phyloP scores from a whole-genome alignment of 2,888 invertebrate species.

The Philhelius pedissequus region DNA sequence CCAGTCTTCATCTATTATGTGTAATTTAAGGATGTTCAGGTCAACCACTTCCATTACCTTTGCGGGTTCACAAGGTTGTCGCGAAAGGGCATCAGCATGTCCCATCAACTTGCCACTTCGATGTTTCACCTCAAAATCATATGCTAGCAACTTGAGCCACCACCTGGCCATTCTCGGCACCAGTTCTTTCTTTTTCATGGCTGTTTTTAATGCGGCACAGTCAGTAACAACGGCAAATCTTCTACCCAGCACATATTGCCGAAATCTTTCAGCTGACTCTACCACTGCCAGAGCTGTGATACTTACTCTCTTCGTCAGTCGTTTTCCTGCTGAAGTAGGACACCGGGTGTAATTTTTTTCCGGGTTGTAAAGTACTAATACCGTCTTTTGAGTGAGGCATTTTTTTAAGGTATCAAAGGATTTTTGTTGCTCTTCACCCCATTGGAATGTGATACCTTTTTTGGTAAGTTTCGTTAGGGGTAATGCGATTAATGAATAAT shows the following conservation, averaged over 20 bases:
- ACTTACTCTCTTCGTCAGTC: neutral
- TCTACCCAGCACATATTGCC: too few species aligned
- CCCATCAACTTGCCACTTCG: too few species aligned
- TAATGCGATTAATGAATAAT: slow-evolving; percentile 10
- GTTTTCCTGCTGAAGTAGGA: neutral
- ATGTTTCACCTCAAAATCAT: too few species aligned
- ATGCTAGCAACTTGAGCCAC: too few species aligned
- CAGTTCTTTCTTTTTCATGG: too few species aligned
- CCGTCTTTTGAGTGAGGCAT: neutral
- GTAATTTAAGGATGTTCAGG: slow-evolving; percentile 7
- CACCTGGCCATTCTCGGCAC: too few species aligned
- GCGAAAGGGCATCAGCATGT: too few species aligned
- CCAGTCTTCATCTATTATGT: neutral
- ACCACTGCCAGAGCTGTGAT: too few species aligned
- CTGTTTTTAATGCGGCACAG: too few species aligned
- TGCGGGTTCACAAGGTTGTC: neutral
- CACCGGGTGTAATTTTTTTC: neutral
- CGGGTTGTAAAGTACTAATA: neutral
- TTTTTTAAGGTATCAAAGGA: neutral
- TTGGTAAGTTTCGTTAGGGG: neutral
- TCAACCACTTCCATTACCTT: neutral
- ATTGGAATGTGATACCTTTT: neutral
- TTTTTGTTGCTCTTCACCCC: too few species aligned
- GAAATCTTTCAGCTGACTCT: too few species aligned
- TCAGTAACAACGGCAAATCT: too few species aligned